Base-by-base conservation (phyloP, 2,888 invertebrate genomes). In the Andrena dorsata region DNA sequence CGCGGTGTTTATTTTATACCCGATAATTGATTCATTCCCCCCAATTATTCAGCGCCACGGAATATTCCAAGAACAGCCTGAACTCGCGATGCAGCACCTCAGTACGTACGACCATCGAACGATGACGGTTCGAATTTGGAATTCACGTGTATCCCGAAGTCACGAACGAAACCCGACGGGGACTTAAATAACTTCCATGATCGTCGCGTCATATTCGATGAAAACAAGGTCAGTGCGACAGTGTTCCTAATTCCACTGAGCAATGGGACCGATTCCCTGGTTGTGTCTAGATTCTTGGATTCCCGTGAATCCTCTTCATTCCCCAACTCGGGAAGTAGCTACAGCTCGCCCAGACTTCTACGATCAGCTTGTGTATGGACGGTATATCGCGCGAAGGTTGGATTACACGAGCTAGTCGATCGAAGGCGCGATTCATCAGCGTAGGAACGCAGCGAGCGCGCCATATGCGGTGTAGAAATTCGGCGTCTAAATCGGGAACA, bases 401-500 rank as follows among this genome's bases (percentile, higher is more conserved):
- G 41, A 61, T 10, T 28, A 7, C 8, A 26, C 10, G 23, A 16
- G 26, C 60, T 49, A 41, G 5, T 26, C 64, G 51, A 77, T 73
- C 60, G 35, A 35, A 4, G 2, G 2, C 3, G 23, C 20, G 20
- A 73, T 65, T 60, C 28, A 63, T 61, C 70, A 63, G 10, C 8
- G 41, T 49, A 6, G n/a, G 6, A 41, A 20, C 23, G 16, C 23
- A 23, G 20, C 7, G 3, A 47, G 28, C 16, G 60, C 26, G n/a
- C n/a, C 26, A n/a, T 13, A 28, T 28, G 26, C 58, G 26, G 23
- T 20, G 60, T 61, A 3, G 26, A 47, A 79, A 75, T 70, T 77
- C 47, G 70, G 32, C 35, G 26, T 13, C 61, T 64, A 56, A 73
- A 86, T 81, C 66, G 79, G 49, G 28, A 78, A 69, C 83, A 76